These are phyloP conservation scores for Branchinecta sandiegonensis DNA, from an alignment of 2,888 invertebrate species.

Conservation along the genomic window DNA sequence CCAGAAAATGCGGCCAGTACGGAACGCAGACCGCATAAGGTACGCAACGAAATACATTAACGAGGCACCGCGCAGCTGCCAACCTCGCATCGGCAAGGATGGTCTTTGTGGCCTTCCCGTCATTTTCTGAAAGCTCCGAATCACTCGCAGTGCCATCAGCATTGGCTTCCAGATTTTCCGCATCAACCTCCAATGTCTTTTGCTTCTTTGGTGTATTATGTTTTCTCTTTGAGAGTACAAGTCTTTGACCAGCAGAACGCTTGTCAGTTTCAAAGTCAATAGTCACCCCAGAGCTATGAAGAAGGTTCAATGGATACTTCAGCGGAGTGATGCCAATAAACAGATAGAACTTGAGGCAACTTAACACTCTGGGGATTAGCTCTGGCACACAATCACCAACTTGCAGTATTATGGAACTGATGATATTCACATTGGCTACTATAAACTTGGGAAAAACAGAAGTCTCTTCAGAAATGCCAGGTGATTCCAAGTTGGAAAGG, in stretches of 20 bases:
- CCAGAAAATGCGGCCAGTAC: slow-evolving; percentile 7
- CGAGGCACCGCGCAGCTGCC: background rate
- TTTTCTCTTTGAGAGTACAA: background rate
- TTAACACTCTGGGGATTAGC: background rate
- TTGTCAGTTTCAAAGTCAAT: background rate
- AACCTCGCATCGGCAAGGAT: slow-evolving; percentile 1
- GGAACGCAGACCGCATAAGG: slow-evolving; percentile 3
- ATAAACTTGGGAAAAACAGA: slow-evolving; percentile 2
- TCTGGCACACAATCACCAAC: background rate
- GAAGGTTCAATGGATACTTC: background rate
- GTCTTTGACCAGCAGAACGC: background rate
- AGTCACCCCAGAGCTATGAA: background rate
- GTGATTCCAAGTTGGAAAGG: background rate
- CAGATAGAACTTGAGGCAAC: slow-evolving; percentile 4
- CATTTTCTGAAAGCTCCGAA: slow-evolving; percentile 1
- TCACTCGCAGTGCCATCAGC: background rate
- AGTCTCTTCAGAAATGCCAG: background rate
- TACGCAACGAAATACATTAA: slow-evolving; percentile 1
- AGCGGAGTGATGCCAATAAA: background rate
- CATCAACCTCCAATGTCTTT: background rate
- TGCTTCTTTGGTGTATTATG: background rate
- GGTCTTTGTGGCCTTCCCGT: background rate
- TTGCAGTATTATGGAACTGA: background rate
- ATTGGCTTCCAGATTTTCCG: background rate
- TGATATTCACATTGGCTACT: background rate